A percentile compares a stretch with the other conserved stretches of the same genome.
These are phyloP conservation scores for Archips xylosteana DNA, from an alignment of 2,888 invertebrate genomes.

Conservation along the genomic window DNA sequence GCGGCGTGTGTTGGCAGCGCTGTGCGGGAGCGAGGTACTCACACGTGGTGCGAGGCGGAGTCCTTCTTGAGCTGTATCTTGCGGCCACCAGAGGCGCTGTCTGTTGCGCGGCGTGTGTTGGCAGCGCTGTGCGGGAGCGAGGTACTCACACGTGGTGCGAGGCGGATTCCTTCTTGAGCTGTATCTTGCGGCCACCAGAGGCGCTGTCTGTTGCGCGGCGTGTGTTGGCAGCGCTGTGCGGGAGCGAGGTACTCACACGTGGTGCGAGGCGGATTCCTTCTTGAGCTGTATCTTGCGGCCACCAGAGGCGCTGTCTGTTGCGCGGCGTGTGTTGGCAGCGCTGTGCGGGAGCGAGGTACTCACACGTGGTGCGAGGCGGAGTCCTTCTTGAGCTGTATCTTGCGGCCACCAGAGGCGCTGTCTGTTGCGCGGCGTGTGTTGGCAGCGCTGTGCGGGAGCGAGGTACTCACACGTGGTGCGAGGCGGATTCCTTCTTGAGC, in stretches of 20 bases:
- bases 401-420: constrained; percentile 97
- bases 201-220: constrained; percentile 97
- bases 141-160: constrained; percentile 87
- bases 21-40: constrained; percentile 11
- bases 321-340: constrained; percentile 85
- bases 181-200: constrained; percentile 98
- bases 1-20: constrained; percentile 81
- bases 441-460: no score
- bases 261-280: constrained; percentile 93
- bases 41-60: constrained; percentile 91
- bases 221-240: no score
- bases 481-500: constrained; percentile 94
- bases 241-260: constrained; percentile 75
- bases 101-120: constrained; percentile 92
- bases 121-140: no score
- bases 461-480: constrained; percentile 86
- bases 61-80: constrained; percentile 97
- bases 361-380: constrained; percentile 91
- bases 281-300: constrained; percentile 97
- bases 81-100: constrained; percentile 98
- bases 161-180: constrained; percentile 95
- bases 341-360: constrained; percentile 5
- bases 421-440: constrained; percentile 92
- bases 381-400: constrained; percentile 97
- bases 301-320: constrained; percentile 98